Percentiles rank a stretch among this genome's conserved stretches.
These are phyloP conservation scores for Phataginus tetradactyla DNA, from an alignment of 2,797 vertebrate genomes.

Conservation along the genomic window DNA sequence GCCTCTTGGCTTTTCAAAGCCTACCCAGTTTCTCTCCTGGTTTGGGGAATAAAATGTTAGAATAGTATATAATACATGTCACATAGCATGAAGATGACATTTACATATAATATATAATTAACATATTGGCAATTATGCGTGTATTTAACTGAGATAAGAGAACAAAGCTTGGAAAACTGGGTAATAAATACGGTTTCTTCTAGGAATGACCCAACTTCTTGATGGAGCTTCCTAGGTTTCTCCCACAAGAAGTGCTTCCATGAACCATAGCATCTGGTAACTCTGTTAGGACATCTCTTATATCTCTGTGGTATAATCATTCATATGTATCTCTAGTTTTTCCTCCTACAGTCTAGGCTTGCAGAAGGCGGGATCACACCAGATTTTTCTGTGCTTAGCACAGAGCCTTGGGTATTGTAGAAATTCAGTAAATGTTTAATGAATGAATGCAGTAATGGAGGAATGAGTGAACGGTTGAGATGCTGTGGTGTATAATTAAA, in stretches of 20 bases:
- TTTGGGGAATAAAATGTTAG: background rate
- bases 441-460: background rate
- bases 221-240: background rate
- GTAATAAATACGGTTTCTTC: background rate
- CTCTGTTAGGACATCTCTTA: background rate
- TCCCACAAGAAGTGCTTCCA: background rate
- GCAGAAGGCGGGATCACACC: background rate
- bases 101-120: background rate
- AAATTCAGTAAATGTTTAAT: background rate
- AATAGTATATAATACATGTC: background rate
- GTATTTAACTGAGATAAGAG: background rate
- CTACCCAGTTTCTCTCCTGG: background rate
- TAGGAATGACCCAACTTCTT: background rate
- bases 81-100: background rate
- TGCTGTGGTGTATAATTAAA: background rate
- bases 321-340: background rate
- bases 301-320: background rate
- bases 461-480: background rate
- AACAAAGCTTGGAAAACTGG: background rate
- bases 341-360: background rate
- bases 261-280: background rate
- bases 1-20: background rate
- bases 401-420: background rate
- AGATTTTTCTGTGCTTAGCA: background rate
- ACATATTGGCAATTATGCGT: background rate